These are phyloP conservation scores for Cyrtodaria siliqua DNA, from an alignment of 2,888 invertebrate genomes.

Conservation along the genomic window DNA sequence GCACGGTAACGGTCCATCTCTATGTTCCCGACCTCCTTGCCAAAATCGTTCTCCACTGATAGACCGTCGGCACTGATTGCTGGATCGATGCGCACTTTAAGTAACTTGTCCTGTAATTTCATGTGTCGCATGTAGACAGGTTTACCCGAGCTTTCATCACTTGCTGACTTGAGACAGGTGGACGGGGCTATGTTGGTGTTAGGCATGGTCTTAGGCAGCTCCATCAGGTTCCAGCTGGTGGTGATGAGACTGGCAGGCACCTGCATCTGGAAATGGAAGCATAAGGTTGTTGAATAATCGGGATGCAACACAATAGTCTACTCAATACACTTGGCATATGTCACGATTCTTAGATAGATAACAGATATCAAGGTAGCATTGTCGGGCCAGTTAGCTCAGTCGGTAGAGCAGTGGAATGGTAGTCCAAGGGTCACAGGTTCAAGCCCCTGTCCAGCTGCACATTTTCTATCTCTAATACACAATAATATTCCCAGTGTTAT, in stretches of 20 bases:
- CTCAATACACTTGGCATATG: too few relatives aligned
- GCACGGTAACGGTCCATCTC: constrained; percentile 75
- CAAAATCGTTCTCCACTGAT: constrained; percentile 67
- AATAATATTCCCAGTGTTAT: too few relatives aligned
- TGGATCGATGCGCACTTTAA: constrained; percentile 59
- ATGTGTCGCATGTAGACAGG: constrained; percentile 58
- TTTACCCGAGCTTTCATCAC: constrained; percentile 30
- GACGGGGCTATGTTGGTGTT: constrained; percentile 25
- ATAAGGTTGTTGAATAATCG: too few relatives aligned
- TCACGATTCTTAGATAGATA: too few relatives aligned
- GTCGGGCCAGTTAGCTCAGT: too few relatives aligned
- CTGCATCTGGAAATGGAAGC: constrained; percentile 59
- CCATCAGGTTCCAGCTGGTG: constrained; percentile 65
- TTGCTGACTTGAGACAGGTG: constrained; percentile 27
- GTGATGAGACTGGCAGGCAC: constrained; percentile 76
- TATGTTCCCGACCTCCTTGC: constrained; percentile 65
- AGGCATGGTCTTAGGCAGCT: constrained; percentile 45
- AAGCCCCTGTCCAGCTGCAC: too few relatives aligned
- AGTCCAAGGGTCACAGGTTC: too few relatives aligned
- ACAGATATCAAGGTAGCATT: too few relatives aligned
- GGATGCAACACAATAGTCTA: too few relatives aligned
- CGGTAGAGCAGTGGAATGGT: too few relatives aligned
- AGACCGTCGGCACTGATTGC: constrained; percentile 61
- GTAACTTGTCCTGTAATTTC: constrained; percentile 67
- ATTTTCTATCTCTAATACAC: too few relatives aligned